Evolutionary conservation across 2,113 vertebrate species (phyloP), one percentile per base, ranked within the genome.

Genomic region (Heterotilapia buettikoferi): DNA sequence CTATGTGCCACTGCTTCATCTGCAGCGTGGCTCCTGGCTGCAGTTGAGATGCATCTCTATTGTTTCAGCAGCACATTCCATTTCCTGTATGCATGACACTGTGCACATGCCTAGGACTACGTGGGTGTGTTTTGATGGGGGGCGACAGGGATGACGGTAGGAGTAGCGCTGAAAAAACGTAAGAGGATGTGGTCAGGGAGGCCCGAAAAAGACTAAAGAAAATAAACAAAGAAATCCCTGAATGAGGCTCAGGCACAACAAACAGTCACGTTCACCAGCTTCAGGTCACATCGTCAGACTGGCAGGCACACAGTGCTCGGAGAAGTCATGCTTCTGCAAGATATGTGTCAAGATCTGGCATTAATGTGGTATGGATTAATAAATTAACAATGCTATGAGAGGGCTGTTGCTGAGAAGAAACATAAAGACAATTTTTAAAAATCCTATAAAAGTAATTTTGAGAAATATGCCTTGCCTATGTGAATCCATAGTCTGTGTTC

Each of bases 151-250:
- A 83, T 85, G 83, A 88, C 24, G 18, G 38, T 36, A 68, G 47
- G 43, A 83, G 83, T 13, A 81, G 85, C 1, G 2, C 43, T 84
- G 43, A 71, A 88, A 78, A 61, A 90, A 31, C 7, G 3, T 59
- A 89, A 61, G 71, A 92, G 92, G 90, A 93, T 90, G 90, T 95
- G 59, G 66, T 80, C 80, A 86, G 50, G 33, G 57, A 87, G 80
- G 79, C 45, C 71, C 80, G 84, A 93, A 84, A 93, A 93, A 91
- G 86, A 89, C 36, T n/a, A 86, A 93, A 88, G 14, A 92, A 92
- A 95, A 93, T 83, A 94, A 95, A 94, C 90, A 95, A 18, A 90
- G 68, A 93, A 92, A 92, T 90, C 90, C 71, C 85, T 92, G 89
- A 93, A 93, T 92, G 86, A 68, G 56, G 33, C 71, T 81, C 71